Conservation (phyloP, 2,888 invertebrate species). For the Fissipunctia ypsillon region DNA sequence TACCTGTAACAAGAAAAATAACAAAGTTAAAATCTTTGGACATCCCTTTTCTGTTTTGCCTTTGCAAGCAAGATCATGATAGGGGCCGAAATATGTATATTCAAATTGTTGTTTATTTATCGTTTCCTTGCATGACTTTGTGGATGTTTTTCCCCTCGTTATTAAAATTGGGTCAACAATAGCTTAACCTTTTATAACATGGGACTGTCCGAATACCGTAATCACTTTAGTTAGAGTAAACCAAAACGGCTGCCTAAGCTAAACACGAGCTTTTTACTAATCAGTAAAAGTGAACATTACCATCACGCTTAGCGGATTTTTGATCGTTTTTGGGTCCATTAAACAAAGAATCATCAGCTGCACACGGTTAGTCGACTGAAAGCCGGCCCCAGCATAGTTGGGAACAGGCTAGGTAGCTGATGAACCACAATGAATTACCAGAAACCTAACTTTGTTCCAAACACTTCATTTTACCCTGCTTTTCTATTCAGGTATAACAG, state of each 20-base stretch:
- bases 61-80: constrained; percentile 15
- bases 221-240: background rate
- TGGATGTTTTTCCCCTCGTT: background rate
- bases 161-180: background rate
- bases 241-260: background rate
- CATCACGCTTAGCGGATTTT: background rate
- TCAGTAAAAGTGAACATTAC: background rate
- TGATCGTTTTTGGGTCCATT: background rate
- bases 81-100: constrained; percentile 17
- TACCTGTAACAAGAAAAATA: constrained; percentile 59
- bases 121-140: background rate
- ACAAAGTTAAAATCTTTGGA: constrained; percentile 41
- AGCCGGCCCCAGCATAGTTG: too few relatives aligned
- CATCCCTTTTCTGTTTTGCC: constrained; percentile 8
- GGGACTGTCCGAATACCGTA: too few relatives aligned
- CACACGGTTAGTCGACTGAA: background rate
- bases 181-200: background rate
- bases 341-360: background rate
- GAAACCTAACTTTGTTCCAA: background rate
- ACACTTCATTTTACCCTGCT: background rate
- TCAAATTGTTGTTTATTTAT: constrained; percentile 30
- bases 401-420: background rate
- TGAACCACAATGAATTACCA: background rate
- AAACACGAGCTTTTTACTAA: background rate
- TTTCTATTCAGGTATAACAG: background rate